Percentiles rank a stretch among this genome's conserved stretches.
These are phyloP conservation scores for Drosophila pseudoobscura DNA, from an alignment of 1,140 invertebrate genomes.

Conservation along the genomic window DNA sequence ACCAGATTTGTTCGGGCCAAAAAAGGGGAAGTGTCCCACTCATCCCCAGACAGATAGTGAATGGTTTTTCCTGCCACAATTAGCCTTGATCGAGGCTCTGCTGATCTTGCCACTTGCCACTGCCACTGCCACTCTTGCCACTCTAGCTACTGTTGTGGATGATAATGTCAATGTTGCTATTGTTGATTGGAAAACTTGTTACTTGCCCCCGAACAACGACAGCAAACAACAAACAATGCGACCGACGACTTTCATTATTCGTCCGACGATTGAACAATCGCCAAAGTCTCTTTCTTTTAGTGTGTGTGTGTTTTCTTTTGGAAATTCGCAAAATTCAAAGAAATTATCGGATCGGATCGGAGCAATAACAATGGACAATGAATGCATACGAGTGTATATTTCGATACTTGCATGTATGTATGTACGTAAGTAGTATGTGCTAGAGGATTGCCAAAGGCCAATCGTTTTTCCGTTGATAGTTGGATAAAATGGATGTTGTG, in stretches of 20 bases:
- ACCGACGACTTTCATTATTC: slow-evolving; percentile 66
- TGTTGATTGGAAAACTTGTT: slow-evolving; percentile 58
- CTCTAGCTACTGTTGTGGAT: too few species aligned
- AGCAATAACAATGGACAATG: slow-evolving; percentile 4
- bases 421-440: too few species aligned
- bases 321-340: slow-evolving; percentile 33
- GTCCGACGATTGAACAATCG: slow-evolving; percentile 56
- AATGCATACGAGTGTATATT: slow-evolving; percentile 1
- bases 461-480: too few species aligned
- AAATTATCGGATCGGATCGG: background rate
- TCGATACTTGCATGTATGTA: too few species aligned
- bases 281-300: slow-evolving; percentile 6
- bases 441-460: too few species aligned
- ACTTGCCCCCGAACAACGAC: background rate
- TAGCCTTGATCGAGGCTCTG: slow-evolving; percentile 1
- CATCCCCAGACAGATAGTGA: slow-evolving; percentile 9
- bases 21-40: background rate
- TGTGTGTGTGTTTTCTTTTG: slow-evolving; percentile 21
- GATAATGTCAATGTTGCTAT: slow-evolving; percentile 8
- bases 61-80: slow-evolving; percentile 21
- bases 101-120: background rate
- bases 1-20: background rate
- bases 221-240: slow-evolving; percentile 1
- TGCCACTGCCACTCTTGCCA: too few species aligned
- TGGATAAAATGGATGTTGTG: too few species aligned